A percentile compares a stretch with the other conserved stretches of the same genome.
Evolutionary conservation across 2,797 vertebrate genomes (phyloP).

Genomic region (Parotocinclus haroldoi): DNA sequence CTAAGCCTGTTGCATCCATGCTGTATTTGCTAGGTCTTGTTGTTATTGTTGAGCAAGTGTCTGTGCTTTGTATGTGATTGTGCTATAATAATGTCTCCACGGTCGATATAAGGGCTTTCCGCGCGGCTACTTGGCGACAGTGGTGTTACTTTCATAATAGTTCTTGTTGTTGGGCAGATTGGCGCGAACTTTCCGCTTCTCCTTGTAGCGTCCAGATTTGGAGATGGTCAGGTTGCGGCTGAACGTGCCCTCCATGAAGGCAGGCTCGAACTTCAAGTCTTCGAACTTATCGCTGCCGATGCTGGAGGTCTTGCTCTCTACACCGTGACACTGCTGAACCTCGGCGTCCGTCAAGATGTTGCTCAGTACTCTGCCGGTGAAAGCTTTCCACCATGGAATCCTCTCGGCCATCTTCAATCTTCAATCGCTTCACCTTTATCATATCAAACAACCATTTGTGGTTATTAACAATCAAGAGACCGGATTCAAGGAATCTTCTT

Average conservation of each 20-base stretch:
- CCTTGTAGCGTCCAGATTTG: slow-evolving; percentile 81
- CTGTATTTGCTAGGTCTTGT: no score
- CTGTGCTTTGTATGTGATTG: no score
- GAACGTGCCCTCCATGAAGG: slow-evolving; percentile 59
- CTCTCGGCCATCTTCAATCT: slow-evolving; percentile 57
- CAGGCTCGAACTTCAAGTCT: slow-evolving; percentile 52
- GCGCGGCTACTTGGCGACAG: slow-evolving; percentile 45
- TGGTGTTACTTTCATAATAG: slow-evolving; percentile 62
- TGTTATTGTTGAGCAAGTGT: no score
- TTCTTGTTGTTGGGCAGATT: slow-evolving; percentile 67
- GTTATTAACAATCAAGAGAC: no score
- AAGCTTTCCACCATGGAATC: slow-evolving; percentile 75
- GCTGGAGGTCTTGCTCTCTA: slow-evolving; percentile 59
- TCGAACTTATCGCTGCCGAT: slow-evolving; percentile 41
- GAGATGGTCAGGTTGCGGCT: slow-evolving; percentile 77
- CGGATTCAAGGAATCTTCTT: no score
- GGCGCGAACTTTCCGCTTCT: slow-evolving; percentile 73
- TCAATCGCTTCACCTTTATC: slow-evolving; percentile 1
- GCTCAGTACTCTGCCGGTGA: slow-evolving; percentile 68
- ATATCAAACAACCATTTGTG: background rate
- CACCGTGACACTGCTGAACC: slow-evolving; percentile 43
- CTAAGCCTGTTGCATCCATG: no score
- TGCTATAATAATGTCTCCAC: no score
- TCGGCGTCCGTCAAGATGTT: slow-evolving; percentile 56
- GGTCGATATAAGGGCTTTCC: no score